Percentiles rank a stretch among this genome's conserved stretches.
These are phyloP conservation scores for Euplexia lucipara DNA, from an alignment of 2,888 invertebrate genomes.

Conservation along the genomic window DNA sequence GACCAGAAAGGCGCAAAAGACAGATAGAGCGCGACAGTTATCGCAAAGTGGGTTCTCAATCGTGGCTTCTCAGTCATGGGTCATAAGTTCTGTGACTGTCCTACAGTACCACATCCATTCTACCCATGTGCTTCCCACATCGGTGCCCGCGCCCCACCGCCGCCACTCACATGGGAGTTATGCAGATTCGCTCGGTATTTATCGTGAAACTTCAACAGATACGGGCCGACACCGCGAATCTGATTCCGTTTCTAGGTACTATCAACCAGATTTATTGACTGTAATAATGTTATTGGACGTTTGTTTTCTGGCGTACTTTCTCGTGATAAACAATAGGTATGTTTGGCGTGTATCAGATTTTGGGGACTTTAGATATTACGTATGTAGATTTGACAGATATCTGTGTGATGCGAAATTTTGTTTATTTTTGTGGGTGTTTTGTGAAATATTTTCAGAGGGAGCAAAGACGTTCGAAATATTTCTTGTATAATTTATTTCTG, in stretches of 20 bases:
- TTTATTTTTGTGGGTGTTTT: constrained; percentile 39
- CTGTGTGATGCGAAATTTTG: constrained; percentile 38
- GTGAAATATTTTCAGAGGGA: constrained; percentile 40
- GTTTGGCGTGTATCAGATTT: constrained; percentile 66
- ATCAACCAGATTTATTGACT: constrained; percentile 84
- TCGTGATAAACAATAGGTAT: constrained; percentile 66
- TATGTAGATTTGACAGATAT: constrained; percentile 61
- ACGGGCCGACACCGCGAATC: constrained; percentile 89
- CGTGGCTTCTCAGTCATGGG: no score
- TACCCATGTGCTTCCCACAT: constrained; percentile 1
- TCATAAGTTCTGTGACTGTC: neutral
- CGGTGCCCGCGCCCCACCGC: constrained; percentile 69
- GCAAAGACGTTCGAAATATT: constrained; percentile 29
- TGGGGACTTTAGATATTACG: constrained; percentile 47
- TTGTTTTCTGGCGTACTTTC: constrained; percentile 57
- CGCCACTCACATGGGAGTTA: constrained; percentile 85
- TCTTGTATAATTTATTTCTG: constrained; percentile 25
- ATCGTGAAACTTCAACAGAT: constrained; percentile 89
- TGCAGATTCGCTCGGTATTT: constrained; percentile 88
- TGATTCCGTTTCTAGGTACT: constrained; percentile 86
- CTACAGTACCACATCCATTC: constrained; percentile 18
- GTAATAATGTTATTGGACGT: constrained; percentile 74
- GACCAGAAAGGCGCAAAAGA: no score
- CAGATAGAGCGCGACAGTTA: no score
- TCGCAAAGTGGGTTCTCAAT: no score